Conservation (phyloP, 2,797 vertebrate genomes). For the Poeciliopsis presidionis region DNA sequence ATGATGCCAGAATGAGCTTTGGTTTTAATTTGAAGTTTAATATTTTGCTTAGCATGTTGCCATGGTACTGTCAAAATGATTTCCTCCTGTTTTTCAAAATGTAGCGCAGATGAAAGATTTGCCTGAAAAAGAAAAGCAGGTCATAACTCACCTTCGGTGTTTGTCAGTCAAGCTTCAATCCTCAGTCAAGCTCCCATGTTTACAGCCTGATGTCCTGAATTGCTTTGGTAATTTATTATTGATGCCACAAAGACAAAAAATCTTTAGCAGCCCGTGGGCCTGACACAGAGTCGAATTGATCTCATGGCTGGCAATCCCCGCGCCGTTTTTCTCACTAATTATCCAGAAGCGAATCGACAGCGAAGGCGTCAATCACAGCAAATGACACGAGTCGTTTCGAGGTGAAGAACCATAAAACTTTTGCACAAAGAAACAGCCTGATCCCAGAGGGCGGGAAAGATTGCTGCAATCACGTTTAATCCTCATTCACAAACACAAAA, state of each 20-base stretch:
- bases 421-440: constrained; percentile 24
- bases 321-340: constrained; percentile 56
- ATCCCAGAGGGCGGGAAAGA: constrained; percentile 10
- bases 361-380: constrained; percentile 42
- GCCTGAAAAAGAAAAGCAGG: constrained; percentile 10
- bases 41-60: constrained; percentile 9
- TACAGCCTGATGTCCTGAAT: constrained; percentile 27
- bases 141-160: constrained; percentile 23
- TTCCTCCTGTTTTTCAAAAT: neutral
- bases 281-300: constrained; percentile 55
- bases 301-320: constrained; percentile 26
- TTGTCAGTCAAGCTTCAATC: constrained; percentile 14
- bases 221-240: constrained; percentile 32
- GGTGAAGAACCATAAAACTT: constrained; percentile 50
- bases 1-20: constrained; percentile 58
- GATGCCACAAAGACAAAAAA: constrained; percentile 22
- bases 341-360: constrained; percentile 41
- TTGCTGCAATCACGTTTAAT: constrained; percentile 41
- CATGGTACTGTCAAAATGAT: constrained; percentile 6
- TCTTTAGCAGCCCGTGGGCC: constrained; percentile 32
- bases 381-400: constrained; percentile 25
- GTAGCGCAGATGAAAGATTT: constrained; percentile 16
- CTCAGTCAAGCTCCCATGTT: constrained; percentile 20
- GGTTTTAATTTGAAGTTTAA: constrained; percentile 54
- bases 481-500: constrained; percentile 50